These are phyloP conservation scores for Solenopsis invicta DNA, from an alignment of 1,140 invertebrate genomes.

Conservation along the genomic window DNA sequence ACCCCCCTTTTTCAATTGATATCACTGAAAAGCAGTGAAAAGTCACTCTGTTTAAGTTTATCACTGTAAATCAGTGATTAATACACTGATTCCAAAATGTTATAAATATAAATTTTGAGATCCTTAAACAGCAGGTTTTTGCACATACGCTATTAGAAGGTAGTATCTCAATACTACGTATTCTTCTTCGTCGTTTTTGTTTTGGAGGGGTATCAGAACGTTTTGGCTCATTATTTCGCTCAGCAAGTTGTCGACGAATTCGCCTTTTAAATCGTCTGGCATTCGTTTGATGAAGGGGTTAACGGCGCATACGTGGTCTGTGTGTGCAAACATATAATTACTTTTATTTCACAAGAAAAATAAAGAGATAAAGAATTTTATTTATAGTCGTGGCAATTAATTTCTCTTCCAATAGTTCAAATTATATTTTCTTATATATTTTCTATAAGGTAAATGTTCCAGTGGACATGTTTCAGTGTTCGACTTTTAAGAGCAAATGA, in stretches of 20 bases:
- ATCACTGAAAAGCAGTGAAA: no score
- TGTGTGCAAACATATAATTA: constrained; percentile 68
- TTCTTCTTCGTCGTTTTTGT: constrained; percentile 74
- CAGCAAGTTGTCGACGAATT: constrained; percentile 87
- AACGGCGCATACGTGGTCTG: constrained; percentile 91
- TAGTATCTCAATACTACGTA: constrained; percentile 82
- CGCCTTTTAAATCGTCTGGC: constrained; percentile 88
- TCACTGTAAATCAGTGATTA: no score
- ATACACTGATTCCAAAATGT: no score
- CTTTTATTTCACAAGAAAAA: constrained; percentile 1
- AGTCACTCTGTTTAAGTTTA: no score
- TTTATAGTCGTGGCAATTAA: not conserved
- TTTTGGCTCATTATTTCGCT: constrained; percentile 80
- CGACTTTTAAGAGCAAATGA: no score
- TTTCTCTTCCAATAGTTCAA: not conserved
- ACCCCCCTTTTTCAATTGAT: no score
- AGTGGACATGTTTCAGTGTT: no score
- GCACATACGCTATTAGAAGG: constrained; percentile 82
- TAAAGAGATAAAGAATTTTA: not conserved
- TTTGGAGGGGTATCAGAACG: constrained; percentile 77
- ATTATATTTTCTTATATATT: not conserved
- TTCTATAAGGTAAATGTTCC: not conserved
- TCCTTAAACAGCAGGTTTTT: constrained; percentile 73
- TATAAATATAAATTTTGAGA: not conserved
- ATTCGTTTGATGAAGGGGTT: constrained; percentile 92